phyloP scores from a whole-genome alignment of 2,113 vertebrate species.

The Myotis yumanensis region DNA sequence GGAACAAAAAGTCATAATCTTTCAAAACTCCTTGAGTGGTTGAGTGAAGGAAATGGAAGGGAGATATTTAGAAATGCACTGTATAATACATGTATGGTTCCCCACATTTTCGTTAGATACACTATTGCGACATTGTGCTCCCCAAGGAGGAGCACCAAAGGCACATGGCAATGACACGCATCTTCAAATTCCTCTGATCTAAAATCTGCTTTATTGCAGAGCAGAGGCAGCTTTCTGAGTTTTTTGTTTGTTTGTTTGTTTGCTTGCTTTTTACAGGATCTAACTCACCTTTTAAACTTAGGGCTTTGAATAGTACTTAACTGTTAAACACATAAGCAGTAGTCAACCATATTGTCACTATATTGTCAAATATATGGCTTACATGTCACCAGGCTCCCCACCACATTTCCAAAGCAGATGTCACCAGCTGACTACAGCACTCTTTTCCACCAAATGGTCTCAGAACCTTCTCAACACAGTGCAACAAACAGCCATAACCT shows the following conservation, averaged over 20 bases:
- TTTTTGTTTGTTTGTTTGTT: neutral
- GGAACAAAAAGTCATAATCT: neutral
- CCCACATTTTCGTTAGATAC: neutral
- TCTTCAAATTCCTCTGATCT: constrained; percentile 23
- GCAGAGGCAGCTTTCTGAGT: neutral
- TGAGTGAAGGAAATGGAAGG: neutral
- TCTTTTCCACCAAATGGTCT: neutral
- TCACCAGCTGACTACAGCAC: neutral
- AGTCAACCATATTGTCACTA: neutral
- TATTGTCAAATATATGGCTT: neutral
- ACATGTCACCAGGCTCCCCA: neutral
- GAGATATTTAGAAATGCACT: neutral
- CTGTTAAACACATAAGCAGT: neutral
- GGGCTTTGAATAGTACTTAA: neutral
- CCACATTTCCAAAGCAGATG: neutral
- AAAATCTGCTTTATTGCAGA: neutral
- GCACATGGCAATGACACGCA: neutral
- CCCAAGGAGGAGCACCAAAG: neutral
- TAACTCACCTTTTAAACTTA: neutral
- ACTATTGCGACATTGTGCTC: neutral
- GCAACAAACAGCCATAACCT: neutral
- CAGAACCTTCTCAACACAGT: neutral
- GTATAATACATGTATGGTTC: neutral
- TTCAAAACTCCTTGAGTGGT: neutral
- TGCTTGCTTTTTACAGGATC: neutral